phyloP scores from a whole-genome alignment of 2,888 invertebrate genomes.

The Sphaerophoria taeniata region DNA sequence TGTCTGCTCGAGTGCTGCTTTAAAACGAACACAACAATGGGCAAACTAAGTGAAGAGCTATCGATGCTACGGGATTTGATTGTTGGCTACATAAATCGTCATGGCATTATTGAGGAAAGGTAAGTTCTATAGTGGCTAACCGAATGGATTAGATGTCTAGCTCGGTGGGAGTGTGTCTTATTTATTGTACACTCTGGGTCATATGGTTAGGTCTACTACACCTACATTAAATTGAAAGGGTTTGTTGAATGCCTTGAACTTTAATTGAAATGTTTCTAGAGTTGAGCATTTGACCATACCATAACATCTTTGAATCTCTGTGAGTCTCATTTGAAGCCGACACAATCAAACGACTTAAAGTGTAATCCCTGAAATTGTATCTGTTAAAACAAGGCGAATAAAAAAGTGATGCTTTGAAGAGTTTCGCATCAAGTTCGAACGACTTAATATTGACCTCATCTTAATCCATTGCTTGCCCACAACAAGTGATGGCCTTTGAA shows the following conservation, averaged over 20 bases:
- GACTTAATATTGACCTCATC: conserved; percentile 18
- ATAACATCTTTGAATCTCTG: too few relatives aligned
- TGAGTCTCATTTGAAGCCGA: not conserved
- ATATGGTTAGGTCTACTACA: too few relatives aligned
- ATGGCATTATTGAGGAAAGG: conserved; percentile 83
- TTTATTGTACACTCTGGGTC: not conserved
- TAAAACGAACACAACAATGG: conserved; percentile 82
- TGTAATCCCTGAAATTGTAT: not conserved
- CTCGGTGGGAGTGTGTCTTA: too few relatives aligned
- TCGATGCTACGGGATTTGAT: conserved; percentile 81
- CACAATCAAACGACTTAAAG: not conserved
- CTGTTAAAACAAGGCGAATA: conserved; percentile 42
- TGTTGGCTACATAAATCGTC: conserved; percentile 81
- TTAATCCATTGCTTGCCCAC: conserved; percentile 3
- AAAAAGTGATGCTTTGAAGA: conserved; percentile 33
- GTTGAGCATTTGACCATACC: too few relatives aligned
- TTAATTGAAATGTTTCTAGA: too few relatives aligned
- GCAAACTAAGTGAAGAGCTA: conserved; percentile 82
- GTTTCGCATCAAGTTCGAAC: not conserved
- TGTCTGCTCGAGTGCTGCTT: conserved; percentile 82
- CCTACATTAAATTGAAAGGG: too few relatives aligned
- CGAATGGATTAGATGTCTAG: not conserved
- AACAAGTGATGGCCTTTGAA: conserved; percentile 37
- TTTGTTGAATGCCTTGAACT: too few relatives aligned
- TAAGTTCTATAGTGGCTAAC: conserved; percentile 73